Base-by-base conservation (phyloP, 2,113 vertebrate species). In the Tauraco erythrolophus region DNA sequence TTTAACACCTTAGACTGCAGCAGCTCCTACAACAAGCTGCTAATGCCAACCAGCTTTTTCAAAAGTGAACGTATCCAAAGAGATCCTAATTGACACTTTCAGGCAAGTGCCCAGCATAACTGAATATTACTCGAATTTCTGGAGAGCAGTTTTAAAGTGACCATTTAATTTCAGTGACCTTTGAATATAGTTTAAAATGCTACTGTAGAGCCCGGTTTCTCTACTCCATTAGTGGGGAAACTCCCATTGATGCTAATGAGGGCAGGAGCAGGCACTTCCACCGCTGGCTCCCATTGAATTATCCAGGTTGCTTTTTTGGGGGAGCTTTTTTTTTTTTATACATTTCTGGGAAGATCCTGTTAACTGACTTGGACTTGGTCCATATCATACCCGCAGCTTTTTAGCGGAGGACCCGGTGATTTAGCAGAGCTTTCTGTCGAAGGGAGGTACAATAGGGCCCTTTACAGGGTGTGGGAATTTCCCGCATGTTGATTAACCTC, bases 31-130 rank as follows among this genome's bases (percentile, higher is more conserved):
- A 85, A 65, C 76, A 66, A 80, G 84, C 94, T 45, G 56, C 86
- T 76, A 74, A 62, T 94, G 94, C 94, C 94, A 97, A 92, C 74
- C 16, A 65, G 89, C 79, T 95, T 90, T 95, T 95, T 96, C 71
- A 80, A 80, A 97, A 95, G 79, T 31, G 45, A 91, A 62, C 46
- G 80, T 78, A 95, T 95, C 80, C 74, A 91, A 96, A 95, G 76
- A 92, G 85, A 88, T 94, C 89, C 94, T 96, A 97, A 97, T 94
- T 97, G 97, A 96, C 96, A 88, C 84, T 96, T 92, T 78, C 94
- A 84, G 92, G 80, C 93, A 86, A 93, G 84, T 92, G 87, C 93
- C 95, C 91, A 92, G 77, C 95, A 80, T 92, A 88, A 79, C 89
- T 89, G 93, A 95, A 83, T 92, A 83, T 96, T 87, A 66, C 62